Base-by-base conservation (phyloP, 2,888 invertebrate genomes). In the Hyposoter didymator region DNA sequence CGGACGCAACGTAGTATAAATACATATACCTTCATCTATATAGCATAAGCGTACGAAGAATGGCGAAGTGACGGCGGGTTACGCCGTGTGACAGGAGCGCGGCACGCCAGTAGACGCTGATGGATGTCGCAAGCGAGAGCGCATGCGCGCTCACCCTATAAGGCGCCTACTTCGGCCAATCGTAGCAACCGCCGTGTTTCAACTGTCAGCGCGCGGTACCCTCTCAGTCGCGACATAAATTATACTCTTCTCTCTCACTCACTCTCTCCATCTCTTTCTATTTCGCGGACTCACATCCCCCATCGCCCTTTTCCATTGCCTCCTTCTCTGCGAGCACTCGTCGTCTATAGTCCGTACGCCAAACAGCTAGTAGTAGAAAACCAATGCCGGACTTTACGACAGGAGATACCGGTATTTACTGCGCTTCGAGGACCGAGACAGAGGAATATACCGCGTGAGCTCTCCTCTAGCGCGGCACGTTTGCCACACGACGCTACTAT, bases 141-240 rank as follows among this genome's bases (percentile, higher is more conserved):
- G 93, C 93, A 92, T 93, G 92, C 91, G 92, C 91, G 89, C 83
- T 90, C 92, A 90, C 92, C 92, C 92, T 93, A 93, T 93, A 93
- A 93, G 93, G 93, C 89, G 91, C 90, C 91, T 79, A 84, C 89
- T 87, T 85, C 91, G 89, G 90, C 93, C 92, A 93, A 93, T 92
- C 91, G 90, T 88, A 91, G 90, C 89, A 87, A 90, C 90, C 89
- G 91, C 90, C 90, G 92, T 93, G 92, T 93, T 93, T 92, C 92
- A 92, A 93, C 92, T 93, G 93, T 93, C 93, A 93, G 91, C 92
- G 91, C 91, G 90, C 89, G 90, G 90, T 89, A 78, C 87, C 85
- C 85, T 87, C 82, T 82, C 81, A 75, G 78, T 90, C 89, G 89
- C 90, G 92, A 93, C 92, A 92, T 93, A 93, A 93, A 93, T 93